Evolutionary conservation across 2,888 invertebrate genomes (phyloP).

Genomic region (Teleogryllus oceanicus): DNA sequence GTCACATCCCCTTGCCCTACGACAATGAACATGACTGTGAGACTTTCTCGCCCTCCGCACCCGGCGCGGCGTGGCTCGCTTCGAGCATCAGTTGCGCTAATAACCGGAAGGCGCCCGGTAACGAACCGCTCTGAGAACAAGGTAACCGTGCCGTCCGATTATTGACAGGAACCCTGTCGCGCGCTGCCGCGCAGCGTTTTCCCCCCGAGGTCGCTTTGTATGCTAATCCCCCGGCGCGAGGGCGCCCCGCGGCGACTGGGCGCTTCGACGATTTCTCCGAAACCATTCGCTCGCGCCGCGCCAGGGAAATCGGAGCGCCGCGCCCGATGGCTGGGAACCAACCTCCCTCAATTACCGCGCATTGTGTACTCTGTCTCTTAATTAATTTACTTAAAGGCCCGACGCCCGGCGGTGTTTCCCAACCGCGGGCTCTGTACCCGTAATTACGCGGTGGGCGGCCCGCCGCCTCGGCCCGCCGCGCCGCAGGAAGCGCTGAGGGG

Average conservation of each 20-base stretch:
- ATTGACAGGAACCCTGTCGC: not conserved
- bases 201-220: not conserved
- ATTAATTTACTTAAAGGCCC: not conserved
- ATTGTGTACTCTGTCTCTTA: not conserved
- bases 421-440: no score
- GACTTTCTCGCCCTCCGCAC: no score
- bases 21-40: no score
- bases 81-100: no score
- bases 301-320: not conserved
- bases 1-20: no score
- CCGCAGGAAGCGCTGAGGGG: no score
- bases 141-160: not conserved
- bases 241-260: not conserved
- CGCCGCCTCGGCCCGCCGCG: no score
- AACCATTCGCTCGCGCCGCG: not conserved
- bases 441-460: no score
- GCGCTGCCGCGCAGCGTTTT: not conserved
- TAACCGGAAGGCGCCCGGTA: no score
- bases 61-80: no score
- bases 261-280: not conserved
- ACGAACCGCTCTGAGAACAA: not conserved
- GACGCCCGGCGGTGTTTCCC: not conserved
- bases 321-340: not conserved
- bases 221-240: not conserved
- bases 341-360: not conserved